Evolutionary conservation across 2,113 vertebrate genomes (phyloP), one percentile per base, ranked within the genome.

Genomic region (Morone saxatilis): DNA sequence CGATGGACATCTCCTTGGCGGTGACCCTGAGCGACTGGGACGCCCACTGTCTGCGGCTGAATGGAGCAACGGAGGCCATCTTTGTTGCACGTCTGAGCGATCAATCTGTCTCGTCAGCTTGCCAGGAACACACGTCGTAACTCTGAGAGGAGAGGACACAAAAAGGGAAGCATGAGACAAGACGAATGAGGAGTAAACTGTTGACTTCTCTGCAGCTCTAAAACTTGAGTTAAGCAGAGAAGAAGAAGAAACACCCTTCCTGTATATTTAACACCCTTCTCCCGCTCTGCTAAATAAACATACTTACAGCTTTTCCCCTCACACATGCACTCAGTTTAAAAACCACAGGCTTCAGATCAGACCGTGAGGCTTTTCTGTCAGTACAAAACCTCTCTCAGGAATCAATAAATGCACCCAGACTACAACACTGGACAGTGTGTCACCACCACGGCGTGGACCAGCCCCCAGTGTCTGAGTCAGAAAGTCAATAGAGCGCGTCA

Each of bases 1-100:
- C 95, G 3, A 99, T 96, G 61, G 98, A 98, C 88, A 99, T 93
- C 93, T 99, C 98, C 80, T 96, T 98, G 2, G 98, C 97, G 0
- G 98, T 98, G 91, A 99, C 96, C 80, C 96, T 96, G 83, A 99
- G 63, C 0, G 98, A 99, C 72, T 97, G 95, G 3, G 98, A 98
- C 17, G 92, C 76, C 98, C 98, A 99, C 48, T 97, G 96, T 50
- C 91, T 95, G 78, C 97, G 96, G 0, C 91, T 94, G 94, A 99
- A 99, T 0, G 96, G 96, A 85, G 95, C 93, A 60, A 96, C 86
- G 82, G 86, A 93, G 38, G 97, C 96, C 98, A 99, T 99, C 67
- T 86, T 74, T 66, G 43, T 16, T 76, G 68, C 67, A 11, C 25
- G 43, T 84, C 65, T 43, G 41, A 78, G 71, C 1, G 5, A 75